Percentiles rank a stretch among this genome's conserved stretches.
phyloP scores from a whole-genome alignment of 30 jellyfish, hydroid and myxozoan genomes.

The Aurelia coerulea region DNA sequence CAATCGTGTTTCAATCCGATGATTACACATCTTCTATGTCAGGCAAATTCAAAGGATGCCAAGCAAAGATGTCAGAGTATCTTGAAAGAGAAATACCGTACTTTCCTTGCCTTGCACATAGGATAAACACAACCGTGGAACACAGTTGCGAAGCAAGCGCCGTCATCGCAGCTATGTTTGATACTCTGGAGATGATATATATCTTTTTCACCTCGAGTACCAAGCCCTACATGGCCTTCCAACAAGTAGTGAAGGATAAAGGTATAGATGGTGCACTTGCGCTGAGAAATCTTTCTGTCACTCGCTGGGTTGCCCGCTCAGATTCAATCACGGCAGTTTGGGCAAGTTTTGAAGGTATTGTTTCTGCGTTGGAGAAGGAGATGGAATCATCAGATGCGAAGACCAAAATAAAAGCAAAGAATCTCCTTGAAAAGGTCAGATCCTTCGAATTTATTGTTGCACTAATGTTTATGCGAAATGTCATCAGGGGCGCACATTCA shows the following conservation, averaged over 20 bases:
- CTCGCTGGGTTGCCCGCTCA: constrained; percentile 70
- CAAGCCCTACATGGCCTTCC: constrained; percentile 70
- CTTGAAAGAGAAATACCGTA: constrained; percentile 66
- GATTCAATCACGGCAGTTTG: constrained; percentile 37
- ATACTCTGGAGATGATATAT: constrained; percentile 39
- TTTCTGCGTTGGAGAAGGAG: constrained; percentile 26
- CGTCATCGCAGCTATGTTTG: constrained; percentile 64
- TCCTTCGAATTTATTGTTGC: constrained; percentile 46
- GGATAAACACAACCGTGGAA: constrained; percentile 71
- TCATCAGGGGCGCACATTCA: too few relatives aligned
- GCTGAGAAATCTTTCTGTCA: constrained; percentile 56
- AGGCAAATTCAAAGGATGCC: constrained; percentile 66
- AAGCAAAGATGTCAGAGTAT: constrained; percentile 62
- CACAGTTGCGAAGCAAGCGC: constrained; percentile 68
- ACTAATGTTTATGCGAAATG: constrained; percentile 23
- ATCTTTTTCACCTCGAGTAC: constrained; percentile 31
- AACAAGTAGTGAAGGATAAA: constrained; percentile 55
- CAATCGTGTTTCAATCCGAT: constrained; percentile 51
- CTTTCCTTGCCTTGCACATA: constrained; percentile 68
- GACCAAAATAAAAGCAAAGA: constrained; percentile 36
- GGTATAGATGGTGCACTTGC: constrained; percentile 64
- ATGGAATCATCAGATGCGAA: constrained; percentile 18
- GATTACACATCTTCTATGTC: constrained; percentile 61
- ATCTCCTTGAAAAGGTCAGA: constrained; percentile 40
- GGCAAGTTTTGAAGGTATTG: constrained; percentile 28